Percentiles rank a stretch among this genome's conserved stretches.
These are phyloP conservation scores for Xenotilapia caudafasciata DNA, from an alignment of 2,113 vertebrate species.

Conservation along the genomic window DNA sequence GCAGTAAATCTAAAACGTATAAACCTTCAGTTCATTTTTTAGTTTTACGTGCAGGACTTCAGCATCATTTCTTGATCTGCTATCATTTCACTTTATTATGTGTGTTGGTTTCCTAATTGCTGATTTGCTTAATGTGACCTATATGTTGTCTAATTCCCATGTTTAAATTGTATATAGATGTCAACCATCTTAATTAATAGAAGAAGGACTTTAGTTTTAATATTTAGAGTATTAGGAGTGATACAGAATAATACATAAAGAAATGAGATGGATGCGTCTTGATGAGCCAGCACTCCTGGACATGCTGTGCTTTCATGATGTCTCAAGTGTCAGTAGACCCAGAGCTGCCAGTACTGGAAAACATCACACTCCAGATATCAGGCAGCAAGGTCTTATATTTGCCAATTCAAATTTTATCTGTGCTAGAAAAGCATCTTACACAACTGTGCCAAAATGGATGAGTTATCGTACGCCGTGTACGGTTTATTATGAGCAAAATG, in stretches of 20 bases:
- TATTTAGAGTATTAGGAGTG: background rate
- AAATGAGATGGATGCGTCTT: background rate
- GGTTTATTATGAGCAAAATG: background rate
- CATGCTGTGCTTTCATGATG: background rate
- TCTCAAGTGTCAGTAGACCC: background rate
- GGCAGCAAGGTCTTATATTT: background rate
- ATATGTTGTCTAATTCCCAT: background rate
- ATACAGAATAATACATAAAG: background rate
- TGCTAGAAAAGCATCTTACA: background rate
- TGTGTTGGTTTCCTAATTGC: background rate
- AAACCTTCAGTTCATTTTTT: background rate
- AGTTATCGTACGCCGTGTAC: background rate
- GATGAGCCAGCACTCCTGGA: background rate
- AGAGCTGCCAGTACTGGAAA: slow-evolving; percentile 12
- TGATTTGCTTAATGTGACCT: background rate
- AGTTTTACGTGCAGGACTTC: background rate
- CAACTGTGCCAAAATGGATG: slow-evolving; percentile 2
- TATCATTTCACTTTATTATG: accelerated
- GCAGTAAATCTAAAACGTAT: background rate
- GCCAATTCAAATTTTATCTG: slow-evolving; percentile 22
- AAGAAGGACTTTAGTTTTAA: background rate
- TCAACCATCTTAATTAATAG: background rate
- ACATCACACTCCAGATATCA: slow-evolving; percentile 14
- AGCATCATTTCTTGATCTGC: background rate
- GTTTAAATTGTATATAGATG: accelerated